Conservation (phyloP, 2,888 invertebrate species). For the Chrysotoxum bicinctum region DNA sequence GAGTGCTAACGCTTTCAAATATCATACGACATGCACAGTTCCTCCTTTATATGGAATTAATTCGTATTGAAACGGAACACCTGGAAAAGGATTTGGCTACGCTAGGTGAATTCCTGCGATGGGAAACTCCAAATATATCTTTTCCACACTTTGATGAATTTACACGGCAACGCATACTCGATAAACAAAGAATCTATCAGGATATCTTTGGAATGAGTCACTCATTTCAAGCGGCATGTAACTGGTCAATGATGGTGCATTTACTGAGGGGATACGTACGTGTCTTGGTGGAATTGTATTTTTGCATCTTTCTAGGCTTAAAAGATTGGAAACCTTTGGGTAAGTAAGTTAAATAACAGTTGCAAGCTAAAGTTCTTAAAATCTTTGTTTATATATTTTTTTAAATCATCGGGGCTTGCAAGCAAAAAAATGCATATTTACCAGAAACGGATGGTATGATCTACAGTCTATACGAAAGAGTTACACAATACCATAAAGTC, state of each 20-base stretch:
- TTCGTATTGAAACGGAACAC: conserved; percentile 75
- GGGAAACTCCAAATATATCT: conserved; percentile 65
- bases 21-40: conserved; percentile 75
- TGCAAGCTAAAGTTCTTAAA: no score
- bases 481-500: no score
- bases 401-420: no score
- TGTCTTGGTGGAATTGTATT: conserved; percentile 76
- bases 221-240: conserved; percentile 74
- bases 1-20: conserved; percentile 24
- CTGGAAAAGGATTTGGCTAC: conserved; percentile 75
- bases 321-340: background rate
- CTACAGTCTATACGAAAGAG: no score
- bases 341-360: background rate
- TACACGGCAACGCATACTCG: conserved; percentile 74
- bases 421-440: no score
- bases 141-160: conserved; percentile 75
- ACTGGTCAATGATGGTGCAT: conserved; percentile 75
- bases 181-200: conserved; percentile 75
- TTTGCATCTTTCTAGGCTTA: conserved; percentile 36
- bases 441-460: no score
- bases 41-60: conserved; percentile 76
- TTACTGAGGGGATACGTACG: conserved; percentile 73
- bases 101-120: conserved; percentile 76
- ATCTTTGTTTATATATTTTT: no score
- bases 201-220: conserved; percentile 75